phyloP scores from a whole-genome alignment of 2,113 vertebrate genomes.

The Siniperca knerii region DNA sequence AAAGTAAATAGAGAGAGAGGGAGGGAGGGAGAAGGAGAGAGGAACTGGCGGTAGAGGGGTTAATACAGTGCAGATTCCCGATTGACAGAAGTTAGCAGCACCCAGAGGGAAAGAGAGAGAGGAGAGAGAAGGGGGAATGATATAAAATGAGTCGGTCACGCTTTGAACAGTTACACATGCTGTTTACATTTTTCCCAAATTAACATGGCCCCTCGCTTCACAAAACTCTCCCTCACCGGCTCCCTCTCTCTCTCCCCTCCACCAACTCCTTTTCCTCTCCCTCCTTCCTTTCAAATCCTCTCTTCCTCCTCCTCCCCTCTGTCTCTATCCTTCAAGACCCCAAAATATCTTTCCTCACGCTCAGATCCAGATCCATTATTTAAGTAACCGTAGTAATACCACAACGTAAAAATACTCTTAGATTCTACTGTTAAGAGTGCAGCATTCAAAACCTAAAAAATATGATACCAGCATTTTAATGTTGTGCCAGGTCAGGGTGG shows the following conservation, averaged over 20 bases:
- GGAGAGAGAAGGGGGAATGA: slow-evolving; percentile 79
- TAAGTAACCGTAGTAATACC: background rate
- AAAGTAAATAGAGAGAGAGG: slow-evolving; percentile 65
- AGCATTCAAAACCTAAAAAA: background rate
- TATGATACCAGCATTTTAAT: background rate
- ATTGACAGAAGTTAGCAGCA: slow-evolving; percentile 83
- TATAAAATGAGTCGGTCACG: slow-evolving; percentile 90
- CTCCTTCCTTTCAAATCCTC: slow-evolving; percentile 67
- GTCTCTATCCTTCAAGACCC: slow-evolving; percentile 57
- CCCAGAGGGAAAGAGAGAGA: slow-evolving; percentile 79
- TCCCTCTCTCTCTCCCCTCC: slow-evolving; percentile 57
- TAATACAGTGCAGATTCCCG: slow-evolving; percentile 85
- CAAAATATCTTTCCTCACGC: slow-evolving; percentile 54
- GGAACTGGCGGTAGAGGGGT: slow-evolving; percentile 78
- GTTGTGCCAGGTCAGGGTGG: background rate
- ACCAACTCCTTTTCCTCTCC: slow-evolving; percentile 67
- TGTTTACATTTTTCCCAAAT: slow-evolving; percentile 92
- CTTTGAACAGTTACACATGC: slow-evolving; percentile 91
- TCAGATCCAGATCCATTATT: slow-evolving; percentile 20
- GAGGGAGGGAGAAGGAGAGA: slow-evolving; percentile 58
- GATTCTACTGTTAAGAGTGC: background rate
- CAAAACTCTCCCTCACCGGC: slow-evolving; percentile 75
- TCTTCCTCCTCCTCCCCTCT: slow-evolving; percentile 51
- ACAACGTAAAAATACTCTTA: background rate
- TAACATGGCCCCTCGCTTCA: slow-evolving; percentile 88